Conservation (phyloP, 1,140 invertebrate species). For the Linepithema humile region DNA sequence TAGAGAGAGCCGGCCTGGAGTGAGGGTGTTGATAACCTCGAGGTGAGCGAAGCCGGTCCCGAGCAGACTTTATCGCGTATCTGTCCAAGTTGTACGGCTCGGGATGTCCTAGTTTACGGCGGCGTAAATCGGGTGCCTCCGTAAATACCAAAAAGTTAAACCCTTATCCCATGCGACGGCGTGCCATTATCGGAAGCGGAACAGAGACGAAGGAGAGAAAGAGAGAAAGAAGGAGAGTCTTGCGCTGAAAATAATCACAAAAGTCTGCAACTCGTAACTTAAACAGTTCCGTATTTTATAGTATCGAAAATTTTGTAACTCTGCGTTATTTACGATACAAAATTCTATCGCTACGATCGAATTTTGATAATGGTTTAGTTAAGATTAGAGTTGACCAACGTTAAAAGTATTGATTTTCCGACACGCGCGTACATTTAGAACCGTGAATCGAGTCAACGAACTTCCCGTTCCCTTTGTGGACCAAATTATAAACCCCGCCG, state of each 20-base stretch:
- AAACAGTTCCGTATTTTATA: background rate
- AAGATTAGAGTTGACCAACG: background rate
- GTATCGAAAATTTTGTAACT: background rate
- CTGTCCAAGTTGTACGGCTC: conserved; percentile 68
- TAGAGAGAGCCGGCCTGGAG: conserved; percentile 70
- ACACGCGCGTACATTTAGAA: background rate
- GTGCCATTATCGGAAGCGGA: conserved; percentile 29
- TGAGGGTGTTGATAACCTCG: conserved; percentile 78
- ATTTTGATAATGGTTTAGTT: background rate
- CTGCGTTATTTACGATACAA: background rate
- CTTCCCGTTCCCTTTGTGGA: background rate
- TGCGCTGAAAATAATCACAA: background rate
- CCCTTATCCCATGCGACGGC: background rate
- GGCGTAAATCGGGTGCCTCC: conserved; percentile 47
- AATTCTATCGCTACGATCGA: background rate
- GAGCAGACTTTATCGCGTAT: conserved; percentile 75
- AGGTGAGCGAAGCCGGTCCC: conserved; percentile 61
- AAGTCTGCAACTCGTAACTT: background rate
- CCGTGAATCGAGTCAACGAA: background rate
- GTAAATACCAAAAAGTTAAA: conserved; percentile 68
- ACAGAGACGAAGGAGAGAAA: background rate
- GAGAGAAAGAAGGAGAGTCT: background rate
- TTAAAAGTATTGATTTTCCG: background rate
- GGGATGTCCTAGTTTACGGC: conserved; percentile 71
- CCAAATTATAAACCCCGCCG: conserved; percentile 62